These are phyloP conservation scores for Cotesia congregata DNA, from an alignment of 2,888 invertebrate species.

Conservation along the genomic window DNA sequence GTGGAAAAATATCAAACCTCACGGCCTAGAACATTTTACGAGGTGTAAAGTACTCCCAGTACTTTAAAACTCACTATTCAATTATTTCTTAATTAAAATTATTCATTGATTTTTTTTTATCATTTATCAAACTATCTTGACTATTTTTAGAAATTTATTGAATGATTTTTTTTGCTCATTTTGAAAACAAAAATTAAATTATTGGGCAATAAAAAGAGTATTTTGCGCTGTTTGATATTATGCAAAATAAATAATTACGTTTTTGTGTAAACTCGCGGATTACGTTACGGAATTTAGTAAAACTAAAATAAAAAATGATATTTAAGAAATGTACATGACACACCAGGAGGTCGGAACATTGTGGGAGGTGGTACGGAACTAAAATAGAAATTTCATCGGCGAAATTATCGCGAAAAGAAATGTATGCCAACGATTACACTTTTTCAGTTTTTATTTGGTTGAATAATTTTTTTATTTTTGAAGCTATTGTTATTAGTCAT, in stretches of 20 bases:
- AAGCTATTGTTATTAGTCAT: not conserved
- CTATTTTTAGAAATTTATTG: too few species aligned
- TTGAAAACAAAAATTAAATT: not conserved
- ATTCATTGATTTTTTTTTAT: not conserved
- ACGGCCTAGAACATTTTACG: constrained; percentile 34
- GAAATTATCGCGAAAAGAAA: constrained; percentile 50
- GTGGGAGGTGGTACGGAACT: constrained; percentile 46
- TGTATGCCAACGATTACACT: not conserved
- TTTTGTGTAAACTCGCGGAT: constrained; percentile 7
- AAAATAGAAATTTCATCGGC: constrained; percentile 56
- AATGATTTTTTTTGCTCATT: too few species aligned
- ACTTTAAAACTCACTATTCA: not conserved
- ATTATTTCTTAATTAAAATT: not conserved
- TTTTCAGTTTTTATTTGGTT: not conserved
- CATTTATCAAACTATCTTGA: not conserved
- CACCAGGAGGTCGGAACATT: constrained; percentile 50
- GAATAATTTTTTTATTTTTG: constrained; percentile 10
- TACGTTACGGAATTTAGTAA: constrained; percentile 9
- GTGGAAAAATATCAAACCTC: constrained; percentile 58
- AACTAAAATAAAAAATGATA: constrained; percentile 44
- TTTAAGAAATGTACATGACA: constrained; percentile 48
- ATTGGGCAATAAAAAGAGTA: not conserved
- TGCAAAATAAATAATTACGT: not conserved
- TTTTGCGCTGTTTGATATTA: not conserved
- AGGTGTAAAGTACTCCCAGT: constrained; percentile 37